These are phyloP conservation scores for Tethea ocularis DNA, from an alignment of 2,888 invertebrate genomes.

Conservation along the genomic window DNA sequence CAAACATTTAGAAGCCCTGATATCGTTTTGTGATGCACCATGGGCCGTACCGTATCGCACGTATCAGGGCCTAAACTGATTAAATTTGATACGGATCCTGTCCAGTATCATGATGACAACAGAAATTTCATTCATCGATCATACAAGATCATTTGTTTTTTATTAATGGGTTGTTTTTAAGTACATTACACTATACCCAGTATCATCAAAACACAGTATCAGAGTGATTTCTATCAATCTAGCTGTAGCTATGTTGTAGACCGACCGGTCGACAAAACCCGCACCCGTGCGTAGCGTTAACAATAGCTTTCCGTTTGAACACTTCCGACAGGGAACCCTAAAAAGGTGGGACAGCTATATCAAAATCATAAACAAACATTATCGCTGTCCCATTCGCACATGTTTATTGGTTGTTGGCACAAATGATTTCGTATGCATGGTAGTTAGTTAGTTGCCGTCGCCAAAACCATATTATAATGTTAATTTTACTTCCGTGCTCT, in stretches of 20 bases:
- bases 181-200: no score
- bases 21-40: no score
- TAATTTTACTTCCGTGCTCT: constrained; percentile 24
- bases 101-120: no score
- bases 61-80: no score
- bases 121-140: no score
- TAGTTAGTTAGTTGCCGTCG: constrained; percentile 37
- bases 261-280: background rate
- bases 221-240: background rate
- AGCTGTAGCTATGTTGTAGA: background rate
- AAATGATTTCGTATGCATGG: constrained; percentile 61
- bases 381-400: constrained; percentile 16
- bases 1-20: no score
- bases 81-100: no score
- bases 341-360: constrained; percentile 16
- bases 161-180: no score
- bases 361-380: constrained; percentile 19
- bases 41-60: no score
- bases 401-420: constrained; percentile 18
- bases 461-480: constrained; percentile 62
- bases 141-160: no score
- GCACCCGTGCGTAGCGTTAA: constrained; percentile 2
- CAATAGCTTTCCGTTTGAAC: constrained; percentile 4
- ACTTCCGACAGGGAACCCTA: constrained; percentile 12
- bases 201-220: background rate